These are phyloP conservation scores for Felis chaus DNA, from an alignment of 2,113 vertebrate species.

Conservation along the genomic window DNA sequence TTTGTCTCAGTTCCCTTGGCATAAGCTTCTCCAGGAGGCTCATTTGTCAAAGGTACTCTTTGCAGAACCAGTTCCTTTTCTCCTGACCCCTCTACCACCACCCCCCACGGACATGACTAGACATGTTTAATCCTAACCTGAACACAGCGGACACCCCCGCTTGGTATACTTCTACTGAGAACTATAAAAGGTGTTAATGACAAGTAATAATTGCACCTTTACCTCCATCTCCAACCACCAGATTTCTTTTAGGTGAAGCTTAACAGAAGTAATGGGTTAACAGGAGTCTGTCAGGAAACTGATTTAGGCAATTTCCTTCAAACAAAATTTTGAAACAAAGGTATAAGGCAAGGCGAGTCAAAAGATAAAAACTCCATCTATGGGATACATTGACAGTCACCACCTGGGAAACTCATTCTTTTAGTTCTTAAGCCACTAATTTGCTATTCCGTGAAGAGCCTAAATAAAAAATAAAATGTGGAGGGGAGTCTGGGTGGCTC, in stretches of 20 bases:
- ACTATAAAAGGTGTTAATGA: not conserved
- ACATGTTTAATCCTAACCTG: not conserved
- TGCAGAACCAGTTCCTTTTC: not conserved
- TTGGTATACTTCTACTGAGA: not conserved
- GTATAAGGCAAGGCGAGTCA: not conserved
- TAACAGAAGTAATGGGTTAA: not conserved
- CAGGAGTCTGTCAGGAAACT: not conserved
- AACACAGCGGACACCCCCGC: not conserved
- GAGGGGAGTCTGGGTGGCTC: too few species aligned
- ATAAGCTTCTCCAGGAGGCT: not conserved
- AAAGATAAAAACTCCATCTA: not conserved
- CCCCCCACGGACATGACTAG: not conserved
- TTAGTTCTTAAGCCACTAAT: slow-evolving; percentile 10
- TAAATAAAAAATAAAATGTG: slow-evolving; percentile 21
- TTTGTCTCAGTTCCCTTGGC: not conserved
- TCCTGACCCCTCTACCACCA: not conserved
- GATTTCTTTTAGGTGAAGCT: not conserved
- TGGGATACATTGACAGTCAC: not conserved
- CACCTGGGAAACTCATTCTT: not conserved
- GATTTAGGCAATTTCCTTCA: not conserved
- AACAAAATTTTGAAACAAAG: slow-evolving; percentile 37
- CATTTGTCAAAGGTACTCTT: not conserved
- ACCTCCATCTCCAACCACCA: not conserved
- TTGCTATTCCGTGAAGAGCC: not conserved
- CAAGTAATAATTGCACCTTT: slow-evolving; percentile 4